Conservation (phyloP, 2,888 invertebrate species). For the Lymantria monacha region DNA sequence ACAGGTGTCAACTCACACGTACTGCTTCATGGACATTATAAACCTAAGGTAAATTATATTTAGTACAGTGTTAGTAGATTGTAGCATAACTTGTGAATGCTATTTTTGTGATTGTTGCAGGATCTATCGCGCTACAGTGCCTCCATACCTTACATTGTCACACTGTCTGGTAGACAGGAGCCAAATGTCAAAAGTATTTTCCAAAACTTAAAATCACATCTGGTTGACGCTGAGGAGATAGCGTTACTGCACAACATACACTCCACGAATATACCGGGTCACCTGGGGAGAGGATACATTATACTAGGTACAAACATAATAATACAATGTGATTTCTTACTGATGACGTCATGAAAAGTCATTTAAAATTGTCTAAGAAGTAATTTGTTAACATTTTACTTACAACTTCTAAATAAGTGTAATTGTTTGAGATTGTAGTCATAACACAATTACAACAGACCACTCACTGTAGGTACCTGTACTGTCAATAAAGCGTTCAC, state of each 20-base stretch:
- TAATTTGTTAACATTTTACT: too few relatives aligned
- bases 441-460: too few relatives aligned
- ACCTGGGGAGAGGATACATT: not conserved
- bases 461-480: too few relatives aligned
- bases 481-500: too few relatives aligned
- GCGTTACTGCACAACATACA: slow-evolving; percentile 62
- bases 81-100: too few relatives aligned
- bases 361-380: too few relatives aligned
- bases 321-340: too few relatives aligned
- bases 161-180: slow-evolving; percentile 56
- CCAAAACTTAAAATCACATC: slow-evolving; percentile 47
- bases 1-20: slow-evolving; percentile 50
- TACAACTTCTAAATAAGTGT: too few relatives aligned
- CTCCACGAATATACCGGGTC: slow-evolving; percentile 31
- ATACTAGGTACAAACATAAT: not conserved
- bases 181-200: slow-evolving; percentile 43
- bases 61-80: too few relatives aligned
- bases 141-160: slow-evolving; percentile 52
- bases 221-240: slow-evolving; percentile 63
- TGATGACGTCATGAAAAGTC: too few relatives aligned
- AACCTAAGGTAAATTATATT: slow-evolving; percentile 33
- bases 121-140: slow-evolving; percentile 48
- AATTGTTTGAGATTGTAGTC: too few relatives aligned
- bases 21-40: slow-evolving; percentile 45
- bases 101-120: slow-evolving; percentile 25